These are phyloP conservation scores for Hypomesus transpacificus DNA, from an alignment of 2,113 vertebrate genomes.

Conservation along the genomic window DNA sequence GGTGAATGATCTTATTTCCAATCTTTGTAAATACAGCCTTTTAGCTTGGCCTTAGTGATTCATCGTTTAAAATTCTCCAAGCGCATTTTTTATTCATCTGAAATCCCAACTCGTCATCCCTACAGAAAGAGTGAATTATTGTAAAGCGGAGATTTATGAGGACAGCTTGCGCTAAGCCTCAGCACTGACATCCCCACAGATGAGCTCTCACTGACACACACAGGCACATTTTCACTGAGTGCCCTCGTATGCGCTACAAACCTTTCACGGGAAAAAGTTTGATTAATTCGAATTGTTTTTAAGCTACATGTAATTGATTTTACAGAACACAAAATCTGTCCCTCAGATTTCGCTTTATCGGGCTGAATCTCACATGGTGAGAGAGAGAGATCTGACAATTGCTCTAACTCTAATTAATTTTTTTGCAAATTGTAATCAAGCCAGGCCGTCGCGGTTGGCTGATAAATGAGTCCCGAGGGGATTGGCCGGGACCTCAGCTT, in stretches of 20 bases:
- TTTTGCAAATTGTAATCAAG: slow-evolving; percentile 98
- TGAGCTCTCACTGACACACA: slow-evolving; percentile 18
- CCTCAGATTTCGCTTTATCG: no score
- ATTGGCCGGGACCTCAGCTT: slow-evolving; percentile 78
- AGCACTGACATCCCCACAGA: slow-evolving; percentile 24
- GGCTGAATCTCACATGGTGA: not conserved
- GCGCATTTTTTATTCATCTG: slow-evolving; percentile 39
- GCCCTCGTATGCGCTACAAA: not conserved
- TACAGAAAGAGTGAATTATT: slow-evolving; percentile 35
- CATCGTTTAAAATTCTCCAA: slow-evolving; percentile 25
- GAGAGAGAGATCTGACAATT: slow-evolving; percentile 76
- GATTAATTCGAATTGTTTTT: no score
- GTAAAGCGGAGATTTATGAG: slow-evolving; percentile 41
- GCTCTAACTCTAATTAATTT: slow-evolving; percentile 89
- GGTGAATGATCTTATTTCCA: not conserved
- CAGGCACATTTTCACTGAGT: no score
- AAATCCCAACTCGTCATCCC: slow-evolving; percentile 25
- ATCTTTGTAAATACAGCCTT: not conserved
- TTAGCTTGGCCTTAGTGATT: slow-evolving; percentile 17
- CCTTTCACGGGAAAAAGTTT: not conserved
- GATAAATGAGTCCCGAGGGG: slow-evolving; percentile 91
- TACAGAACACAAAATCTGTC: no score
- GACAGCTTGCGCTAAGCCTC: slow-evolving; percentile 8
- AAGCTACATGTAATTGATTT: no score
- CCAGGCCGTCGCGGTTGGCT: slow-evolving; percentile 83